These are phyloP conservation scores for Ceratina calcarata DNA, from an alignment of 1,140 invertebrate species.

Conservation along the genomic window DNA sequence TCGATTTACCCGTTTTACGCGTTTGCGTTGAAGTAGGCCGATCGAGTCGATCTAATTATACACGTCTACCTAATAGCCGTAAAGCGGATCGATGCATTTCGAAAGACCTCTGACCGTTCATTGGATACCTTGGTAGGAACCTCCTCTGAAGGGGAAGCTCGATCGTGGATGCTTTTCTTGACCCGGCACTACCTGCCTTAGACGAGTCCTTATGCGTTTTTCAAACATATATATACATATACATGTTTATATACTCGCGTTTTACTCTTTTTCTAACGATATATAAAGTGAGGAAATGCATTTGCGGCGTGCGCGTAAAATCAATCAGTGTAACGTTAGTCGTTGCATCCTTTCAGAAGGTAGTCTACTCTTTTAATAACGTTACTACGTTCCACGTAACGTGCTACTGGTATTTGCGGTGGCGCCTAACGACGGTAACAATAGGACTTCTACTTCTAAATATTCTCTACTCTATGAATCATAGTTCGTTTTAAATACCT, in stretches of 20 bases:
- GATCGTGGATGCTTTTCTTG: slow-evolving; percentile 61
- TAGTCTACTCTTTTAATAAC: slow-evolving; percentile 5
- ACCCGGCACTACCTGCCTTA: slow-evolving; percentile 56
- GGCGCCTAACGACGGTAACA: background rate
- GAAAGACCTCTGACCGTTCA: slow-evolving; percentile 66
- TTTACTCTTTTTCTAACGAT: background rate
- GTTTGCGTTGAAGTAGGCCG: background rate
- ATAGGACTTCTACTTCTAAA: slow-evolving; percentile 9
- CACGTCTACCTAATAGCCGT: slow-evolving; percentile 65
- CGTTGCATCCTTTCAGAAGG: slow-evolving; percentile 32
- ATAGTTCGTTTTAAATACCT: slow-evolving; percentile 19
- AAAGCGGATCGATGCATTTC: slow-evolving; percentile 67
- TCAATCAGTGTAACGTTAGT: slow-evolving; percentile 46
- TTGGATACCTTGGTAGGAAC: slow-evolving; percentile 58
- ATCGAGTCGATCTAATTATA: slow-evolving; percentile 25
- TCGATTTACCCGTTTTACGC: slow-evolving; percentile 28
- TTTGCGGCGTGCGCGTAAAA: slow-evolving; percentile 31
- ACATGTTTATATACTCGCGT: slow-evolving; percentile 42
- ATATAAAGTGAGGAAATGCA: slow-evolving; percentile 13
- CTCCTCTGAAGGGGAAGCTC: slow-evolving; percentile 63
- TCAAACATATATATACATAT: slow-evolving; percentile 51
- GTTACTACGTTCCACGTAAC: background rate
- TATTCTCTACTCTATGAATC: slow-evolving; percentile 14
- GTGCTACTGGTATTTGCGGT: background rate
- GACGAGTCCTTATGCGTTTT: slow-evolving; percentile 67